Percentiles rank a stretch among this genome's conserved stretches.
These are phyloP conservation scores for Cephalopachus bancanus DNA, from an alignment of 2,797 vertebrate species.

Conservation along the genomic window DNA sequence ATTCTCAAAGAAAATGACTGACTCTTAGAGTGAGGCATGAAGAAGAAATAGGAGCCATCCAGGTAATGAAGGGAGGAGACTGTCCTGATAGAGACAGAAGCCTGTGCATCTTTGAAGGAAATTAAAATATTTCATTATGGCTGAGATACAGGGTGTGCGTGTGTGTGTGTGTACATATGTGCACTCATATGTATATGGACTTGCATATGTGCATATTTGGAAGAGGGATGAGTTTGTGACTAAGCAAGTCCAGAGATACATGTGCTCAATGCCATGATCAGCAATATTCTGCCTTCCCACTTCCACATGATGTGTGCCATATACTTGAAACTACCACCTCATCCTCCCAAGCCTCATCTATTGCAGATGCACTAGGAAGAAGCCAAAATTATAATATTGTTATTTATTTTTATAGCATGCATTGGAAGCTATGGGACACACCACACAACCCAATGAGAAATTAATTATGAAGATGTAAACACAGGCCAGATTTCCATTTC, in stretches of 20 bases:
- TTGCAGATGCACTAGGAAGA: neutral
- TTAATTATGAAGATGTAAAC: slow-evolving; percentile 11
- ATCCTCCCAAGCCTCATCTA: neutral
- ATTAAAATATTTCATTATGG: neutral
- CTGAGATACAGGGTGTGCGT: neutral
- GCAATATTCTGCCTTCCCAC: neutral
- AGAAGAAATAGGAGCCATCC: neutral
- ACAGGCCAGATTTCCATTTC: slow-evolving; percentile 36
- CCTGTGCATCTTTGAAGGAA: neutral
- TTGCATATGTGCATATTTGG: neutral
- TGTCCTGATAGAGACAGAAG: neutral
- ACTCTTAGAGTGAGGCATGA: neutral
- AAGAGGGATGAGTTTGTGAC: neutral
- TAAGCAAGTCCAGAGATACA: neutral
- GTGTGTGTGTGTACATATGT: neutral
- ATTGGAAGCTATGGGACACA: neutral
- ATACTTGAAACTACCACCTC: neutral
- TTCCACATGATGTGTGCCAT: accelerated
- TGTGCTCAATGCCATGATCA: neutral
- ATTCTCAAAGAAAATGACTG: neutral
- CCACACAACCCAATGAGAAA: neutral
- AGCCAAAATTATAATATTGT: neutral
- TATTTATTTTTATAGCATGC: neutral
- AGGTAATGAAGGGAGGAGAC: neutral
- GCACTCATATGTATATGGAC: neutral